Evolutionary conservation across 2,797 vertebrate species (phyloP), one percentile per base, ranked within the genome.

Genomic region (Rachycentron canadum): DNA sequence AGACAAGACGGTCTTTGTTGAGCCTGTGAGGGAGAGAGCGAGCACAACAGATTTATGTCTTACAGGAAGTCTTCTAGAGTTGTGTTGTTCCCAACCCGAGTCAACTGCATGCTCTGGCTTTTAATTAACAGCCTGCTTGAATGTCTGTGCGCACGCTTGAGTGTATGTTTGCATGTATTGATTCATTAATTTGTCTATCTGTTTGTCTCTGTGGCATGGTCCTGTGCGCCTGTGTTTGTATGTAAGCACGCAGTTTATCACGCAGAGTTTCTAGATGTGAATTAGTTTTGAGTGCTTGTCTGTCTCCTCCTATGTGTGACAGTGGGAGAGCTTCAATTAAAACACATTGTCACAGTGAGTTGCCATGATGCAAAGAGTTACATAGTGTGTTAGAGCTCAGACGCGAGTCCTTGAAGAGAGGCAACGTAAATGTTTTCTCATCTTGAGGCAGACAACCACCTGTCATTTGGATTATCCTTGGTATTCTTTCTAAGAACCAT

Each of bases 1-100:
- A 78, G 83, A 93, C 89, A 93, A 92, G 86, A 86, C 82, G 23
- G 74, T 84, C 90, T 93, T 92, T 93, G 88, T 91, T 91, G 81
- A 76, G 73, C 60, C 73, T 74, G 3, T 38, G 78, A 28, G 65
- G 52, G 36, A 34, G 55, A 25, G 55, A 25, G 14, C 55, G 49
- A 70, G 65, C 49, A 75, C 69, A 82, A 81, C 69, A 88, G 85
- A 92, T 90, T 87, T 78, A 89, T 92, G 82, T 89, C 84, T 86
- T 75, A 85, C 89, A 93, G 89, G 86, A 93, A 92, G 84, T 88
- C 86, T 78, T 79, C 73, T 55, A 82, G 77, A 88, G 92, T 76
- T 87, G 87, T 82, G 82, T 69, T 76, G 84, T 88, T 69, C 78
- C 77, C 45, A 73, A 57, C 65, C 61, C 53, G 25, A 77, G 77